Base-by-base conservation (phyloP, 2,797 vertebrate species). In the Crocidura indochinensis region DNA sequence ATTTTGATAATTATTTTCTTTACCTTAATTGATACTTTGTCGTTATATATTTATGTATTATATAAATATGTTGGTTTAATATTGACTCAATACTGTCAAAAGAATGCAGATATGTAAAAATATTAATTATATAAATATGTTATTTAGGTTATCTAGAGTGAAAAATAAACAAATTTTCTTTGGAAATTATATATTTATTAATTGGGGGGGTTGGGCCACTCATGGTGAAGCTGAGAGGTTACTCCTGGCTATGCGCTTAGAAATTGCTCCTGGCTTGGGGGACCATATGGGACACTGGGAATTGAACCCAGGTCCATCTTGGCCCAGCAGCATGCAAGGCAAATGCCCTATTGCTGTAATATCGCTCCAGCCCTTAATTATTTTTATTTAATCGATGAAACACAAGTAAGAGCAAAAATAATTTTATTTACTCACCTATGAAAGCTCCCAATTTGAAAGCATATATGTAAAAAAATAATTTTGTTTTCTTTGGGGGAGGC, bases 351-450 rank as follows among this genome's bases (percentile, higher is more conserved):
- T 5, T 38, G 38, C 38, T 38, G 38, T 38, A 38, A 38, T 38
- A 38, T 38, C 38, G 38, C 38, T 38, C 38, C 38, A 38, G 38
- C 5, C 38, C 5, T 38, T 38, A 38, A 38, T 79, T 82, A n/a
- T 88, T 75, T 38, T 91, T 84, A 91, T 47, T 84, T 82, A 85
- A 87, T 88, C 46, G 77, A 24, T 46, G 22, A 76, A 76, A 78
- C 38, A 60, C 20, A 84, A 79, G 8, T 60, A 65, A 44, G 24
- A 76, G 19, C 14, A 84, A 93, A 95, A 79, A 47, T 64, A 67
- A 89, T 87, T 68, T 51, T 19, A 44, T 81, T 72, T 2, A 29
- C 20, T 82, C 69, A 10, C 72, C 49, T 74, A 15, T 26, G 10
- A 51, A 69, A 84, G 81, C 56, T 68, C 6, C 29, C 20, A 86